These are phyloP conservation scores for Vidua macroura DNA, from an alignment of 2,113 vertebrate species.

Conservation along the genomic window DNA sequence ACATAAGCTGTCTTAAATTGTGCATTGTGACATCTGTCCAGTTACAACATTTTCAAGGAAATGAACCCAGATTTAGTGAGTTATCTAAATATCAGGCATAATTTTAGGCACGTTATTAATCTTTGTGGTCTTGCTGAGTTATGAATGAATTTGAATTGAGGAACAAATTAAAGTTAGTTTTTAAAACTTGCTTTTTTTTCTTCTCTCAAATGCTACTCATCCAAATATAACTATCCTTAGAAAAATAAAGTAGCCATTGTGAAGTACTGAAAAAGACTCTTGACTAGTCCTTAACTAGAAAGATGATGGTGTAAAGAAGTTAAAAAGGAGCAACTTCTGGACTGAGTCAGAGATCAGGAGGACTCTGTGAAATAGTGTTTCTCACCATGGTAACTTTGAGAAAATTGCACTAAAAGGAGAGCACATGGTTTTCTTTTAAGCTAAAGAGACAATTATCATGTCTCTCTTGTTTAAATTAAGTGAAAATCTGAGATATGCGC, in stretches of 20 bases:
- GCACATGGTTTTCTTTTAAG: slow-evolving; percentile 41
- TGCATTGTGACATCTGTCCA: background rate
- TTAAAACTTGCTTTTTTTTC: background rate
- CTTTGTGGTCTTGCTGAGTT: background rate
- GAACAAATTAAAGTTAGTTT: background rate
- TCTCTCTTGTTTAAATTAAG: slow-evolving; percentile 64
- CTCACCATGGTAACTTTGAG: slow-evolving; percentile 23
- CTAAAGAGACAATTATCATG: slow-evolving; percentile 43
- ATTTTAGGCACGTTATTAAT: background rate
- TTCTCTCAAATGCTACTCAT: background rate
- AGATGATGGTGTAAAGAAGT: background rate
- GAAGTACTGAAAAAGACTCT: background rate
- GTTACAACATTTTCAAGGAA: background rate
- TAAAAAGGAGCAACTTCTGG: background rate
- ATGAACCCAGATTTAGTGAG: background rate
- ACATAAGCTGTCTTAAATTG: background rate
- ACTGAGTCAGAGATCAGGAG: background rate
- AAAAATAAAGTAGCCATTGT: background rate
- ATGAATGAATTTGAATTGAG: background rate
- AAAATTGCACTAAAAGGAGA: slow-evolving; percentile 12
- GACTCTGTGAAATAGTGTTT: background rate
- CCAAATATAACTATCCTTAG: background rate
- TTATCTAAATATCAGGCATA: background rate
- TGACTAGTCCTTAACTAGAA: background rate
- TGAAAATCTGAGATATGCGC: slow-evolving; percentile 49